phyloP scores from a whole-genome alignment of 1,140 invertebrate species.

The Whitmania pigra region DNA sequence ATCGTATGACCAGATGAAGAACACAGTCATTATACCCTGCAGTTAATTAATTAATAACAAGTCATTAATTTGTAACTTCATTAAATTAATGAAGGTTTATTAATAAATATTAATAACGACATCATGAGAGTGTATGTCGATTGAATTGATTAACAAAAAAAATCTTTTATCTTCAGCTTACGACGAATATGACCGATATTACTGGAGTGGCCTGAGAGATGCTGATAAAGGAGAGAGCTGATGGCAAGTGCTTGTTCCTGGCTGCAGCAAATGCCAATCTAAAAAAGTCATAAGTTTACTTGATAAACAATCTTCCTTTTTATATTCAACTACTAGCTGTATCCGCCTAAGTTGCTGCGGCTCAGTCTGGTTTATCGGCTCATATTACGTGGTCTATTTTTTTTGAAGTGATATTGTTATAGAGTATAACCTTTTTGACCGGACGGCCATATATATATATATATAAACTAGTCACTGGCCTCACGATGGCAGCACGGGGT shows the following conservation, averaged over 20 bases:
- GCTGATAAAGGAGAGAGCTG: slow-evolving; percentile 8
- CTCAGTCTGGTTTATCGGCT: no score
- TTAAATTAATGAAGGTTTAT: not conserved
- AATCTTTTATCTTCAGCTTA: not conserved
- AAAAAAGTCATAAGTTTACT: not conserved
- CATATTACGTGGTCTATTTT: no score
- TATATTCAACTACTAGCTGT: not conserved
- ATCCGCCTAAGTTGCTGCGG: no score
- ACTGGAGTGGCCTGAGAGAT: slow-evolving; percentile 14
- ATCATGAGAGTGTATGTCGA: no score
- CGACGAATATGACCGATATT: slow-evolving; percentile 2
- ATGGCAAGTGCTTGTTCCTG: slow-evolving; percentile 14
- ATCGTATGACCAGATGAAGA: not conserved
- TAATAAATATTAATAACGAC: not conserved
- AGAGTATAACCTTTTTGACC: no score
- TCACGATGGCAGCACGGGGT: no score
- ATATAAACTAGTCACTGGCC: no score
- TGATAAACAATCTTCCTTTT: not conserved
- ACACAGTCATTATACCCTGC: not conserved
- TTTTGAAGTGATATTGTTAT: no score
- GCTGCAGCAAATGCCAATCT: slow-evolving; percentile 18
- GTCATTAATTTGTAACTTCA: no score
- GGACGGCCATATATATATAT: no score
- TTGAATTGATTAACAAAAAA: not conserved
- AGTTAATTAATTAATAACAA: no score